phyloP scores from a whole-genome alignment of 2,113 vertebrate species.

The Tetraodon nigroviridis region DNA sequence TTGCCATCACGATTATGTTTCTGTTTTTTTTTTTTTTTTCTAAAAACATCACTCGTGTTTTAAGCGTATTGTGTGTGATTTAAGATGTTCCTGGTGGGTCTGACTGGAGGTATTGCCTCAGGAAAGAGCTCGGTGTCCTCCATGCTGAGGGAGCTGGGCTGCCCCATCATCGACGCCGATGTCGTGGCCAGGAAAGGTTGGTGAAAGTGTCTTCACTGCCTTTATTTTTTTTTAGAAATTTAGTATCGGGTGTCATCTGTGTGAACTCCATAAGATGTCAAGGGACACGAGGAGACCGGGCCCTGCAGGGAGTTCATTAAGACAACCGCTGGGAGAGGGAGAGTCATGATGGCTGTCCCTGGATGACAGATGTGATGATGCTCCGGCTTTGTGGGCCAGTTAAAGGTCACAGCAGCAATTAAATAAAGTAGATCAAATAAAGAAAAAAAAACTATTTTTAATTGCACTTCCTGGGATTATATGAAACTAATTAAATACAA shows the following conservation, averaged over 20 bases:
- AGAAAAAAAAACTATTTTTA: too few relatives aligned
- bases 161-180: conserved; percentile 89
- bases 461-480: too few relatives aligned
- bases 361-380: conserved; percentile 39
- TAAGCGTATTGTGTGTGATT: conserved; percentile 7
- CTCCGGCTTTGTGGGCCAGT: conserved; percentile 7
- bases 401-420: conserved; percentile 39
- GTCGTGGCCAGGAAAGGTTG: conserved; percentile 85
- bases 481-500: too few relatives aligned
- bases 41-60: too few relatives aligned
- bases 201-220: neutral
- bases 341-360: conserved; percentile 42
- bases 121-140: conserved; percentile 91
- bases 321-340: conserved; percentile 26
- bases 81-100: conserved; percentile 91
- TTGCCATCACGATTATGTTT: too few relatives aligned
- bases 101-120: conserved; percentile 92
- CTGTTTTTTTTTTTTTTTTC: too few relatives aligned
- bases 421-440: neutral
- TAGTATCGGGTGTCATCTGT: neutral
- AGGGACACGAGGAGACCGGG: conserved; percentile 4
- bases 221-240: too few relatives aligned
- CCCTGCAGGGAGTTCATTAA: conserved; percentile 47
- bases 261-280: conserved; percentile 1
- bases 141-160: conserved; percentile 86